These are phyloP conservation scores for Goniozus legneri DNA, from an alignment of 1,140 invertebrate species.

Conservation along the genomic window DNA sequence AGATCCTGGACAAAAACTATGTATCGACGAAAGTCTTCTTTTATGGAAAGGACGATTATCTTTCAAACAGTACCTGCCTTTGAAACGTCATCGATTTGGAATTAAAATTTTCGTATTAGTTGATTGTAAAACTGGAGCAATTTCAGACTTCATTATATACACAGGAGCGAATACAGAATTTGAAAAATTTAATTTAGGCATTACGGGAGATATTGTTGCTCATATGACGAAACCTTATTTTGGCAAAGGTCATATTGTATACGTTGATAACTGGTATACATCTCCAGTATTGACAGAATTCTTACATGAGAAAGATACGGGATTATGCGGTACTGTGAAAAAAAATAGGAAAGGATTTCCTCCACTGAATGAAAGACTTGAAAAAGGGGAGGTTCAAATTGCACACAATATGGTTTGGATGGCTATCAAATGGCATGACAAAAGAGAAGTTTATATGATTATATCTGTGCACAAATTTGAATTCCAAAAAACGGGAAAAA, in stretches of 20 bases:
- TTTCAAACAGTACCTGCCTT: constrained; percentile 9
- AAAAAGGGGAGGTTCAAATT: constrained; percentile 20
- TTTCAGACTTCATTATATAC: constrained; percentile 29
- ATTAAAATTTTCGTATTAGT: constrained; percentile 12
- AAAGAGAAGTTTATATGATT: constrained; percentile 16
- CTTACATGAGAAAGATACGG: constrained; percentile 30
- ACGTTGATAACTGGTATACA: constrained; percentile 45
- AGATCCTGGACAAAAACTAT: background rate
- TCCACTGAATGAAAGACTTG: constrained; percentile 2
- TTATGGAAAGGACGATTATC: constrained; percentile 5
- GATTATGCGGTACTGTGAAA: constrained; percentile 35
- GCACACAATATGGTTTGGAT: constrained; percentile 21
- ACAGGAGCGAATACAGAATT: constrained; percentile 13
- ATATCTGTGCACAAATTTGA: constrained; percentile 11
- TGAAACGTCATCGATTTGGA: constrained; percentile 6
- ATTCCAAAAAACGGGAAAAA: background rate
- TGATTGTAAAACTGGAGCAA: constrained; percentile 26
- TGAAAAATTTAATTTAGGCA: constrained; percentile 19
- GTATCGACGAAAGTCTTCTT: constrained; percentile 7
- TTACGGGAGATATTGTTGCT: constrained; percentile 6
- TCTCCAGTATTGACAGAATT: constrained; percentile 32
- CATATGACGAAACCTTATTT: constrained; percentile 15
- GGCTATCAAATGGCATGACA: constrained; percentile 26
- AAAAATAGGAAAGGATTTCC: constrained; percentile 9
- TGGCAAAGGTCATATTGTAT: constrained; percentile 34